A percentile compares a stretch with the other conserved stretches of the same genome.
Evolutionary conservation across 2,888 invertebrate species (phyloP).

Genomic region (Athetis lepigone): DNA sequence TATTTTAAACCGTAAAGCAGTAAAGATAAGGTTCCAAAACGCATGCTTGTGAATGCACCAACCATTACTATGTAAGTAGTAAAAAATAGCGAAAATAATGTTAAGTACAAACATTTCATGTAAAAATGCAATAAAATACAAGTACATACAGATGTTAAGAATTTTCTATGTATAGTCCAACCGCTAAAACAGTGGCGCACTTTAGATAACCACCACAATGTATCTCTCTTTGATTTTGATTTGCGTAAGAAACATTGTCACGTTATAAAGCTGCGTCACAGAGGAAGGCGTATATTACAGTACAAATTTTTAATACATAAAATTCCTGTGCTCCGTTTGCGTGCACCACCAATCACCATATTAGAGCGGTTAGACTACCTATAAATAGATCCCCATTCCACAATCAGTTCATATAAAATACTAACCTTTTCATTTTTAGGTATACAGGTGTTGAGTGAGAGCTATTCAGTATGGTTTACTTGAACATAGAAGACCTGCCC

Average conservation of each 20-base stretch:
- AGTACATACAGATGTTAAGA: conserved; percentile 11
- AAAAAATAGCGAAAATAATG: conserved; percentile 1
- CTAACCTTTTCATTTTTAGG: conserved; percentile 4
- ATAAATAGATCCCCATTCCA: conserved; percentile 1
- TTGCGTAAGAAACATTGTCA: background rate
- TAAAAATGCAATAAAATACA: conserved; percentile 14
- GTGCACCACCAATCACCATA: background rate
- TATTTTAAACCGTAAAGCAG: background rate
- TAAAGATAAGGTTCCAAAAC: background rate
- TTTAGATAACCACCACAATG: background rate
- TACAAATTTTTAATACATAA: background rate
- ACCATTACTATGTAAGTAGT: background rate
- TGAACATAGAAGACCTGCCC: conserved; percentile 16
- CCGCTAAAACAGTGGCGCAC: background rate
- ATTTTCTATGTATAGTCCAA: background rate
- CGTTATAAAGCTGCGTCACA: background rate
- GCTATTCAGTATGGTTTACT: conserved; percentile 6
- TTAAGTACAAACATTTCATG: background rate
- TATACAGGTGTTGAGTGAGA: background rate
- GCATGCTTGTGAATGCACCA: conserved; percentile 2
- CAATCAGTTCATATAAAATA: conserved; percentile 17
- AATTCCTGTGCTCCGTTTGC: too few relatives aligned
- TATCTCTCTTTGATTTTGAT: too few relatives aligned
- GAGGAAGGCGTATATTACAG: background rate
- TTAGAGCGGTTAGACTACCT: conserved; percentile 5